Evolutionary conservation across 2,888 invertebrate species (phyloP).

Genomic region (Melanargia galathea): DNA sequence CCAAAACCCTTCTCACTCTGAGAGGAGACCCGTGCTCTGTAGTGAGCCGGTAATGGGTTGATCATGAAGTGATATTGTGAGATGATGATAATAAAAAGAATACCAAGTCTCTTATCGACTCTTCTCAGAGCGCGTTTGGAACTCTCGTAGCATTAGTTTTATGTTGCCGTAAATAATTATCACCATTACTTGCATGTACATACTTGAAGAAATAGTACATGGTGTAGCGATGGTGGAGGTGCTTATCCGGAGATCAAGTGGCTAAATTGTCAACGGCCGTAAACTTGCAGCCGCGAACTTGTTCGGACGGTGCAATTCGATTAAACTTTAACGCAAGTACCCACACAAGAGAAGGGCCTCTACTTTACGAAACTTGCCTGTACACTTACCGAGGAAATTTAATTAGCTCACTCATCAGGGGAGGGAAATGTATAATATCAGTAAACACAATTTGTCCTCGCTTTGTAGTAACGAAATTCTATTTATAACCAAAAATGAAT

Average conservation of each 20-base stretch:
- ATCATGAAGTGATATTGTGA: too few species aligned
- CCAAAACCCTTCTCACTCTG: too few species aligned
- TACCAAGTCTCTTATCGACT: too few species aligned
- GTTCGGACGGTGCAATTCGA: slow-evolving; percentile 75
- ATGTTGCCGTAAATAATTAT: too few species aligned
- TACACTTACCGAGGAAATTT: slow-evolving; percentile 71
- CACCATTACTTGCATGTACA: too few species aligned
- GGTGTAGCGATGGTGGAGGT: slow-evolving; percentile 8
- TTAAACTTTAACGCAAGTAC: slow-evolving; percentile 75
- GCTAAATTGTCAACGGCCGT: slow-evolving; percentile 75
- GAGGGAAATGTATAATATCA: slow-evolving; percentile 40
- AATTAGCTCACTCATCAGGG: slow-evolving; percentile 70
- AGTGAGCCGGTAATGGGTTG: too few species aligned
- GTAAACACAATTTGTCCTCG: slow-evolving; percentile 6
- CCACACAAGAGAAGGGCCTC: slow-evolving; percentile 63
- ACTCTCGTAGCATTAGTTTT: too few species aligned
- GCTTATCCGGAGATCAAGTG: slow-evolving; percentile 53
- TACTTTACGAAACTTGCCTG: slow-evolving; percentile 67
- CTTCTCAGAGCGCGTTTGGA: too few species aligned
- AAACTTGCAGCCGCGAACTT: slow-evolving; percentile 62
- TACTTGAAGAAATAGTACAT: background rate
- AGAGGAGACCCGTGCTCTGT: too few species aligned
- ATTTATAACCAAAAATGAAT: background rate
- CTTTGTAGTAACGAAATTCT: slow-evolving; percentile 8
- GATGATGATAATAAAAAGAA: too few species aligned